Evolutionary conservation across 1,140 invertebrate species (phyloP).

Genomic region (Agrilus planipennis): DNA sequence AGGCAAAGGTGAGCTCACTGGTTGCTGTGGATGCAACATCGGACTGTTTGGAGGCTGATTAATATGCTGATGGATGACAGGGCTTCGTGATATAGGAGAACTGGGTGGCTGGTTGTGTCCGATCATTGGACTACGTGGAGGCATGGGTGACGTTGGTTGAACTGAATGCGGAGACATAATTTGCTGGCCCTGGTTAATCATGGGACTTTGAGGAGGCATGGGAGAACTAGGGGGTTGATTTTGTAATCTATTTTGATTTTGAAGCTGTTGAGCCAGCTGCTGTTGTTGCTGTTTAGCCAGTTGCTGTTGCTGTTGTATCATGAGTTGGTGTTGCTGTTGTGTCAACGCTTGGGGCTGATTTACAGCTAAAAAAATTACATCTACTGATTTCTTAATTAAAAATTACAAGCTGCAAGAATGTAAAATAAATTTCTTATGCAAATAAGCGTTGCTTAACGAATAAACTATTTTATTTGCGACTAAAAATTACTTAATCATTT

Average conservation of each 20-base stretch:
- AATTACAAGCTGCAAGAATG: too few relatives aligned
- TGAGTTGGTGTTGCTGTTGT: slow-evolving; percentile 36
- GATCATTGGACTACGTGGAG: slow-evolving; percentile 28
- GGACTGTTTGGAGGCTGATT: slow-evolving; percentile 39
- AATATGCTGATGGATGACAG: slow-evolving; percentile 42
- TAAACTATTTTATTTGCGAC: too few relatives aligned
- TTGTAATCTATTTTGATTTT: slow-evolving; percentile 31
- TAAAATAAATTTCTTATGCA: too few relatives aligned
- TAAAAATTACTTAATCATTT: too few relatives aligned
- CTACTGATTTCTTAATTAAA: too few relatives aligned
- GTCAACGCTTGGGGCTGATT: too few relatives aligned
- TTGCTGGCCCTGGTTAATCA: slow-evolving; percentile 33
- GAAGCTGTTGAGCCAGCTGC: slow-evolving; percentile 32
- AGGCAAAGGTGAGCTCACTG: slow-evolving; percentile 43
- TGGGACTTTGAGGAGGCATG: slow-evolving; percentile 38
- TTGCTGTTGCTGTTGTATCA: slow-evolving; percentile 38
- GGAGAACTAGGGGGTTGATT: slow-evolving; percentile 40
- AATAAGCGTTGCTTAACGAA: too few relatives aligned
- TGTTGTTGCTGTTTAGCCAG: slow-evolving; percentile 37
- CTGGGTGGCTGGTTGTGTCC: too few relatives aligned
- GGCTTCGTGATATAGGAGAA: slow-evolving; percentile 53
- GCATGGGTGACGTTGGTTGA: slow-evolving; percentile 39
- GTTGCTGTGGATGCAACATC: slow-evolving; percentile 40
- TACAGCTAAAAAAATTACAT: too few relatives aligned
- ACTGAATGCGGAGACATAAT: slow-evolving; percentile 43